Evolutionary conservation across 2,888 invertebrate genomes (phyloP), one percentile per base, ranked within the genome.

Genomic region (Amorpha juglandis): DNA sequence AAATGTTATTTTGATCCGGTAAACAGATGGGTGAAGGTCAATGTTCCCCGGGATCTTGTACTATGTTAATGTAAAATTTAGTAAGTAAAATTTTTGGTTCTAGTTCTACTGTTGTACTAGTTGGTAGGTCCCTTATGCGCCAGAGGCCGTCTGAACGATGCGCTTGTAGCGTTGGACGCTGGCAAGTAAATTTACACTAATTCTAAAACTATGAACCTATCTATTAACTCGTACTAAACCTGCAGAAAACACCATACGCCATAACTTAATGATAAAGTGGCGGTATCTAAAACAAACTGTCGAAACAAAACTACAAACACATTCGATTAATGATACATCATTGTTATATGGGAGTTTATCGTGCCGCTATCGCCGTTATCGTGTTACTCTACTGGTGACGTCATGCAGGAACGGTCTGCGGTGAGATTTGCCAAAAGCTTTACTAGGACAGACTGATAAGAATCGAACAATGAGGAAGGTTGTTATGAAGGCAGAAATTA

Each of bases 291-390:
- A 65, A 69, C 70, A 68, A 67, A 72, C 67, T 65, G 69, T 75
- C 74, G 75, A 68, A 77, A 77, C 74, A 80, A 76, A 79, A 78
- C 78, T 77, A 81, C 81, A 82, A 85, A 87, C 83, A 82, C 79
- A 80, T 85, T 88, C 90, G 90, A 90, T 91, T 91, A 91, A 88
- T 81, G 87, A 82, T 84, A 87, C 90, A 90, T 90, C 88, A 90
- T 80, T 63, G 75, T 75, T 88, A 90, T 91, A 90, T 90, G 89
- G 74, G 62, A 47, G 38, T 76, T 72, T 86, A 81, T 71, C 72
- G 8, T 45, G 52, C 27, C 55, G 75, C 73, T 86, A 81, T 79
- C 79, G 71, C 66, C 11, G 27, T 64, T 62, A 62, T 64, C 62
- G 27, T 35, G 47, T 52, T 63, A 52, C 62, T 52, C 52, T 14